phyloP scores from a whole-genome alignment of 2,888 invertebrate species.

The Vanessa cardui region DNA sequence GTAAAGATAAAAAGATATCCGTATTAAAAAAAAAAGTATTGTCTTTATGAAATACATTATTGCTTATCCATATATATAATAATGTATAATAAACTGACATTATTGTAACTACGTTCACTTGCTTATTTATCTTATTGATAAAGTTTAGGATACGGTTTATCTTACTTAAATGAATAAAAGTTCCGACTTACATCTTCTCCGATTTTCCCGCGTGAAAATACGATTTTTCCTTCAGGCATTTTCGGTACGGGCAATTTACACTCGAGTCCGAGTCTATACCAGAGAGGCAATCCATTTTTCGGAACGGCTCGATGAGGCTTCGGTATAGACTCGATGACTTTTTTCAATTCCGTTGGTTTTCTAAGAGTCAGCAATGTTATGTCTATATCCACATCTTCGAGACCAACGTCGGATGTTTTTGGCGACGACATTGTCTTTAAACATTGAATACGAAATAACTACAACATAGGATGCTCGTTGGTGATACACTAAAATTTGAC shows the following conservation, averaged over 20 bases:
- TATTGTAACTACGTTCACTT: too few relatives aligned
- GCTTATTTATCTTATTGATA: not conserved
- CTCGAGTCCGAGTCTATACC: constrained; percentile 79
- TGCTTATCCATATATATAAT: too few relatives aligned
- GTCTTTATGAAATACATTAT: too few relatives aligned
- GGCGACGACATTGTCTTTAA: constrained; percentile 22
- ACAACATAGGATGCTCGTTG: constrained; percentile 16
- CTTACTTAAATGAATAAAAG: not conserved
- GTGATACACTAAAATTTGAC: constrained; percentile 40
- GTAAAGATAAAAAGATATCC: too few relatives aligned
- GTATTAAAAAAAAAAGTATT: too few relatives aligned
- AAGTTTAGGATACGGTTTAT: not conserved
- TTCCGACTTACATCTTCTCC: constrained; percentile 74
- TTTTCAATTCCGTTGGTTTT: constrained; percentile 74
- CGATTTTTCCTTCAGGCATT: constrained; percentile 74
- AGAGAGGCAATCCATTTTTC: constrained; percentile 77
- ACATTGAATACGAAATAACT: constrained; percentile 14
- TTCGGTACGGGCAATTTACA: constrained; percentile 80
- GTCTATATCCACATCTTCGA: constrained; percentile 58
- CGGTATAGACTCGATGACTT: constrained; percentile 74
- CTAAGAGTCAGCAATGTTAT: constrained; percentile 69
- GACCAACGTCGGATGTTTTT: constrained; percentile 44
- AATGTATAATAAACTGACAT: too few relatives aligned
- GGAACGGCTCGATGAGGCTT: constrained; percentile 74
- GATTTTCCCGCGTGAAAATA: constrained; percentile 78